Evolutionary conservation across 2,797 vertebrate species (phyloP).

Genomic region (Ctenochaetus hawaiiensis): DNA sequence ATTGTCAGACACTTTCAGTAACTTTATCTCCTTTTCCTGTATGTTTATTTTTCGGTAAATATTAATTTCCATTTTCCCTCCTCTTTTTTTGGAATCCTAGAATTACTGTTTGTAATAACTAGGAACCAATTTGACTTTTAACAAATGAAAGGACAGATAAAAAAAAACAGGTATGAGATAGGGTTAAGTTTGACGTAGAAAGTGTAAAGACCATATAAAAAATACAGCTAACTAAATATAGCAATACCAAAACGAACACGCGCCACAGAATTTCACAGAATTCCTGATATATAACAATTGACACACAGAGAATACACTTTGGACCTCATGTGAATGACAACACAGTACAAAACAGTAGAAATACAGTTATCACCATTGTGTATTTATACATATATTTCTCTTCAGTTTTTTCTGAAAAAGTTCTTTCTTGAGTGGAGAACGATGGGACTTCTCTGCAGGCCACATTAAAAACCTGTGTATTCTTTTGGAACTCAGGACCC

Average conservation of each 20-base stretch:
- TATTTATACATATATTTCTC: constrained; percentile 72
- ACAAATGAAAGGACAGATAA: constrained; percentile 55
- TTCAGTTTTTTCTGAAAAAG: constrained; percentile 69
- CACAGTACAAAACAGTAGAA: constrained; percentile 84
- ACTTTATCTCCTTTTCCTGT: constrained; percentile 15
- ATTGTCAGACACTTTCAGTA: constrained; percentile 22
- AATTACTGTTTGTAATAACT: constrained; percentile 50
- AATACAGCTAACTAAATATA: constrained; percentile 78
- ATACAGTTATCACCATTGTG: constrained; percentile 80
- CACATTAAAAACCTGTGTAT: constrained; percentile 31
- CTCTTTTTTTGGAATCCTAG: constrained; percentile 35
- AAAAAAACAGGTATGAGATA: constrained; percentile 30
- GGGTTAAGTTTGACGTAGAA: constrained; percentile 52
- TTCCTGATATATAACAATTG: constrained; percentile 82
- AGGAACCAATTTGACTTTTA: constrained; percentile 56
- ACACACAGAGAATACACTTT: constrained; percentile 84
- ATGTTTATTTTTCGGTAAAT: constrained; percentile 16
- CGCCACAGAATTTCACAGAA: constrained; percentile 84
- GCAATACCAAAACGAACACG: constrained; percentile 78
- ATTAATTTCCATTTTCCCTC: constrained; percentile 26
- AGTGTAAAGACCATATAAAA: constrained; percentile 67
- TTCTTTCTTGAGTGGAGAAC: constrained; percentile 71
- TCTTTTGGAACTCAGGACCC: constrained; percentile 31
- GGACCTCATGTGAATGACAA: constrained; percentile 85
- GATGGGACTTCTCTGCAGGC: constrained; percentile 62